Conservation (phyloP, 1,140 invertebrate species). For the Euschistus heros region DNA sequence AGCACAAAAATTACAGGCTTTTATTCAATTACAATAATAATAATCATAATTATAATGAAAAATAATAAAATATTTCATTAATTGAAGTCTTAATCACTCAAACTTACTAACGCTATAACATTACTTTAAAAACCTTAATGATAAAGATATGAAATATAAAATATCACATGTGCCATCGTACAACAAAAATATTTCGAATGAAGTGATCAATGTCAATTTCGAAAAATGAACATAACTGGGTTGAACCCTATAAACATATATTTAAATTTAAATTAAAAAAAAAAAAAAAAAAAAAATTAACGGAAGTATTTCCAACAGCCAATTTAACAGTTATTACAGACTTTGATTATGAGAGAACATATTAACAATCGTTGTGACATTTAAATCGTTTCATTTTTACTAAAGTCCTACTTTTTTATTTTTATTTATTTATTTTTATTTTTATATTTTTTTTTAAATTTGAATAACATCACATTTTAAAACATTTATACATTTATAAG, state of each 20-base stretch:
- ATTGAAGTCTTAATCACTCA: conserved; percentile 7
- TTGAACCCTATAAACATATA: background rate
- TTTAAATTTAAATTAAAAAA: background rate
- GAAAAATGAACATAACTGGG: background rate
- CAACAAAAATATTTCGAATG: background rate
- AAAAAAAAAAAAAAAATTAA: background rate
- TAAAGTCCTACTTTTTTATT: too few species aligned
- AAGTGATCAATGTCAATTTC: background rate
- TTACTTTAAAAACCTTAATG: conserved; percentile 1
- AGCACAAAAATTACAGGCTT: too few species aligned
- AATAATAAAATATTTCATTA: background rate
- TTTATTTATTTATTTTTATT: too few species aligned
- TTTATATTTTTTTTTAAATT: too few species aligned
- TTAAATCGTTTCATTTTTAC: too few species aligned
- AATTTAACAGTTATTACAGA: background rate
- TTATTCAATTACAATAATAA: too few species aligned
- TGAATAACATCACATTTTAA: too few species aligned
- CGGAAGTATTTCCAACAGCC: background rate
- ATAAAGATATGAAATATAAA: conserved; percentile 3
- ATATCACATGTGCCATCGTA: conserved; percentile 6
- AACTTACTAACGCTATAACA: background rate
- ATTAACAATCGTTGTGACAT: background rate
- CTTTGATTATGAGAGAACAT: background rate
- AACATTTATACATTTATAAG: too few species aligned
- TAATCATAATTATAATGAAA: too few species aligned